These are phyloP conservation scores for Clamator glandarius DNA, from an alignment of 2,797 vertebrate genomes.

Conservation along the genomic window DNA sequence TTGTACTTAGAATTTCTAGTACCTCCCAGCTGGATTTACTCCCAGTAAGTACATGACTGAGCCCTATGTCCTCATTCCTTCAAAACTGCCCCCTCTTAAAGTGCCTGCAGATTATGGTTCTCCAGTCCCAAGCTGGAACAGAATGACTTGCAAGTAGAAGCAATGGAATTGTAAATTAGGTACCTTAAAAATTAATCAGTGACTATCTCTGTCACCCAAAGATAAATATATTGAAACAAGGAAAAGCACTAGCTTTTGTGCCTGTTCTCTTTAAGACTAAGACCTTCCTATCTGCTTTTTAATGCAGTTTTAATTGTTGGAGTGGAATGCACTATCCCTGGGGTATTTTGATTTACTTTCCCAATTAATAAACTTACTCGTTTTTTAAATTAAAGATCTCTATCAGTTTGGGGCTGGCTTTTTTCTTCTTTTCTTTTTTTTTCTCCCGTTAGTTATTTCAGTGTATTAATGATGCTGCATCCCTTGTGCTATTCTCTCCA, in stretches of 20 bases:
- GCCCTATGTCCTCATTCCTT: not conserved
- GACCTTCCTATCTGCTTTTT: constrained; percentile 58
- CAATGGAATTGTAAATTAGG: constrained; percentile 47
- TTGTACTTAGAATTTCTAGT: not conserved
- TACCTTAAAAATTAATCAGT: constrained; percentile 56
- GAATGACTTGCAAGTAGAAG: constrained; percentile 41
- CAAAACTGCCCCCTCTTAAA: not conserved
- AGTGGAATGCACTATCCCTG: constrained; percentile 44
- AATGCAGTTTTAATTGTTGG: constrained; percentile 72
- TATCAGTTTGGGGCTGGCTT: constrained; percentile 63
- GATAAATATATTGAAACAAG: constrained; percentile 57
- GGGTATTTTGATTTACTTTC: constrained; percentile 68
- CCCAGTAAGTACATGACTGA: not conserved
- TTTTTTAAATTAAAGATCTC: constrained; percentile 79
- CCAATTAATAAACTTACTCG: constrained; percentile 70
- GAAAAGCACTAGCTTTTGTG: constrained; percentile 49
- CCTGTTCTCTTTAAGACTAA: constrained; percentile 39
- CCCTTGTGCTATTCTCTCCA: constrained; percentile 3
- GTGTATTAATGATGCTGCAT: constrained; percentile 27
- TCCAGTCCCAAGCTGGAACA: not conserved
- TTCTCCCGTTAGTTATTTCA: constrained; percentile 21
- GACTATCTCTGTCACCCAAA: constrained; percentile 50
- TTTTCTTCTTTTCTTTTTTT: not conserved
- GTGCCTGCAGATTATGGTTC: constrained; percentile 1
- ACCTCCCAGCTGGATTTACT: not conserved